These are phyloP conservation scores for Kryphioiulus occultus DNA, from an alignment of 2,888 invertebrate species.

Conservation along the genomic window DNA sequence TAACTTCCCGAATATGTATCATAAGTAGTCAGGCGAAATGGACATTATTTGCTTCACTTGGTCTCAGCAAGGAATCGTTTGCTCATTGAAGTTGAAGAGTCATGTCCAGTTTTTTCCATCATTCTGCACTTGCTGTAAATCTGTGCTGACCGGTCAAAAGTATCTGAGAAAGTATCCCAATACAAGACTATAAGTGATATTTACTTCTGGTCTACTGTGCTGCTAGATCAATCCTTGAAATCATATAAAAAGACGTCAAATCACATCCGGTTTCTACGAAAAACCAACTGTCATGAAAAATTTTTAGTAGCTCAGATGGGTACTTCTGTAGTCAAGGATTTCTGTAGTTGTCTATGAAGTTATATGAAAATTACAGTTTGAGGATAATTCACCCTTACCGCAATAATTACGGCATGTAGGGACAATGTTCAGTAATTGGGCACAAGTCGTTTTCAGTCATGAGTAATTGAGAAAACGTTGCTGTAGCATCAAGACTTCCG, in stretches of 20 bases:
- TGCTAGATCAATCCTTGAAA: background rate
- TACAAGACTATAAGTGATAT: background rate
- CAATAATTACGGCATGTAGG: background rate
- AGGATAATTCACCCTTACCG: background rate
- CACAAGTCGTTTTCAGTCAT: slow-evolving; percentile 10
- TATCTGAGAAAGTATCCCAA: background rate
- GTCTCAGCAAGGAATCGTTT: background rate
- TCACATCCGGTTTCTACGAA: background rate
- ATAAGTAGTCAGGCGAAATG: background rate
- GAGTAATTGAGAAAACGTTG: background rate
- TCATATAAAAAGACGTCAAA: background rate
- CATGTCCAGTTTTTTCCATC: background rate
- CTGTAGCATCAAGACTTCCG: background rate
- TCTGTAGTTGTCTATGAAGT: background rate
- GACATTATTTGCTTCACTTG: slow-evolving; percentile 8
- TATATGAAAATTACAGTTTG: background rate
- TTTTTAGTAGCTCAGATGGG: too few relatives aligned
- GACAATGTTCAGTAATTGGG: slow-evolving; percentile 2
- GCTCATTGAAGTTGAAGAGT: background rate
- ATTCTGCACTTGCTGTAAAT: slow-evolving; percentile 1
- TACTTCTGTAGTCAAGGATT: too few relatives aligned
- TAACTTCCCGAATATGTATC: background rate
- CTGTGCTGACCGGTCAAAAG: background rate
- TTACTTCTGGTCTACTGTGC: background rate
- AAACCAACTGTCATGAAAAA: background rate